Evolutionary conservation across 2,888 invertebrate species (phyloP).

Genomic region (Psococerastis gibbosa): DNA sequence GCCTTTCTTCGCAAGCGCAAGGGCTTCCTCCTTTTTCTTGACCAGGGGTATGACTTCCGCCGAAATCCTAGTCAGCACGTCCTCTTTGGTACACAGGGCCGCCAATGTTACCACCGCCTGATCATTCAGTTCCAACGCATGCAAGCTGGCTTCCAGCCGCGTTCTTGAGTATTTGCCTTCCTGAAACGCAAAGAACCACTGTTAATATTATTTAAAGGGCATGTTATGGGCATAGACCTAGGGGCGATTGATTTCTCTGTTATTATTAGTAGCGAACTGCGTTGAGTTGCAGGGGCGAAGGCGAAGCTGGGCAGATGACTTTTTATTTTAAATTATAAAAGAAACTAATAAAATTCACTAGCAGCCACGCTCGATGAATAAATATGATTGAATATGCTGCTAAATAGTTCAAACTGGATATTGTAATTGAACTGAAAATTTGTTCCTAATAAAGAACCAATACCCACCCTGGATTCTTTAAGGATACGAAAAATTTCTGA

Average conservation of each 20-base stretch:
- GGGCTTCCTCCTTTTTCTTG: slow-evolving; percentile 47
- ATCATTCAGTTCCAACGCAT: slow-evolving; percentile 45
- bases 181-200: too few species aligned
- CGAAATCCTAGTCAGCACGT: slow-evolving; percentile 35
- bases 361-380: too few species aligned
- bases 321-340: too few species aligned
- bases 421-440: slow-evolving; percentile 7
- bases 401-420: slow-evolving; percentile 9
- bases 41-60: slow-evolving; percentile 43
- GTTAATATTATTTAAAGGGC: too few species aligned
- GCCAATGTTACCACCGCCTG: slow-evolving; percentile 38
- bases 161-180: slow-evolving; percentile 44
- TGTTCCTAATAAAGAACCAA: slow-evolving; percentile 4
- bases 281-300: too few species aligned
- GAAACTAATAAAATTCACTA: too few species aligned
- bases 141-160: slow-evolving; percentile 49
- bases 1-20: slow-evolving; percentile 44
- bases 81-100: slow-evolving; percentile 31
- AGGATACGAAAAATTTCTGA: slow-evolving; percentile 22
- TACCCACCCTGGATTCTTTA: slow-evolving; percentile 24
- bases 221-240: too few species aligned
- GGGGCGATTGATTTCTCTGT: too few species aligned
- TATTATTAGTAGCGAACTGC: too few species aligned
- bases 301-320: too few species aligned
- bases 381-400: too few species aligned